phyloP scores from a whole-genome alignment of 2,113 vertebrate genomes.

The Bothrops jararaca region DNA sequence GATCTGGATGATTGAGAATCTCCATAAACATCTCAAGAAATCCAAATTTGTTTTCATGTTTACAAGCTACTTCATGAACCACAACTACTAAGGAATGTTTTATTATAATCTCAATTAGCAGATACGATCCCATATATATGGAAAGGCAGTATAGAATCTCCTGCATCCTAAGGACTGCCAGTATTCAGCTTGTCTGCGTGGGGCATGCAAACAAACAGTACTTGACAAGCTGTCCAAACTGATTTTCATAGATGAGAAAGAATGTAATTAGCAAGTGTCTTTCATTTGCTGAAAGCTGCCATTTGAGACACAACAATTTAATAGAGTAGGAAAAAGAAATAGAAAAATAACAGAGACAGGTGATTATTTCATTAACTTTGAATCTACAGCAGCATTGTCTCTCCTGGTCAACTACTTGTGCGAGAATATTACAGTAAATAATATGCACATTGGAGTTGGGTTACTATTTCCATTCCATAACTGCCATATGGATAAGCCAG shows the following conservation, averaged over 20 bases:
- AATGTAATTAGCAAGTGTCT: not conserved
- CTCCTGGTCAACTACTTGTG: not conserved
- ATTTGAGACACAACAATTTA: not conserved
- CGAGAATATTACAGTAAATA: not conserved
- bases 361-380: not conserved
- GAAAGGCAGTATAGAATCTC: not conserved
- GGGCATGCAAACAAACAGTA: not conserved
- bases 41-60: not conserved
- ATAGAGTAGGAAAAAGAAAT: not conserved
- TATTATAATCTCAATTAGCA: not conserved
- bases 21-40: not conserved
- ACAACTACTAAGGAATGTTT: not conserved
- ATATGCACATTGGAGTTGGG: conserved; percentile 10
- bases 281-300: conserved; percentile 7
- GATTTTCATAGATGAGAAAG: not conserved
- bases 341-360: not conserved
- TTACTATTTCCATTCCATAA: conserved; percentile 39
- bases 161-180: not conserved
- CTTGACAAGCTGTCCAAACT: not conserved
- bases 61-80: not conserved
- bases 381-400: not conserved
- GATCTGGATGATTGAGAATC: not conserved
- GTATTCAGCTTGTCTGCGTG: not conserved
- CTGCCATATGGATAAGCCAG: conserved; percentile 20
- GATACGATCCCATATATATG: not conserved